phyloP scores from a whole-genome alignment of 1,140 invertebrate genomes.

The Homalodisca vitripennis region DNA sequence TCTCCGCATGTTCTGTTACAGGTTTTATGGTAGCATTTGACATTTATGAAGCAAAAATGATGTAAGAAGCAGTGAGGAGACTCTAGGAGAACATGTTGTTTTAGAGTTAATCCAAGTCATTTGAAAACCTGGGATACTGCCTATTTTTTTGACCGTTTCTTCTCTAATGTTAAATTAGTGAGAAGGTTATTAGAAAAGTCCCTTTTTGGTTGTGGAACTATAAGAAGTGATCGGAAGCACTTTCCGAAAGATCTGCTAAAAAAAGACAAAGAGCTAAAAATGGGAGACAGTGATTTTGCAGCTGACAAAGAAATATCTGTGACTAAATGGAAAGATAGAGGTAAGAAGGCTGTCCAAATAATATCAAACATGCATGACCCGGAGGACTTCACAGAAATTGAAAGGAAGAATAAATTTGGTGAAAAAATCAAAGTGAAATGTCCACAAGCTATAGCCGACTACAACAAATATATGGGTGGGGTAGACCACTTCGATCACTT shows the following conservation, averaged over 20 bases:
- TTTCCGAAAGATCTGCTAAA: neutral
- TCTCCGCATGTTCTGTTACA: conserved; percentile 29
- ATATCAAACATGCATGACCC: conserved; percentile 22
- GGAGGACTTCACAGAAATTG: conserved; percentile 20
- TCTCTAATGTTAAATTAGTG: neutral
- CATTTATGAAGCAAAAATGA: conserved; percentile 40
- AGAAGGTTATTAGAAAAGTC: neutral
- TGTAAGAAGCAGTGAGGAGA: neutral
- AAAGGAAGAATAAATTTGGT: conserved; percentile 30
- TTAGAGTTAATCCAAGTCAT: neutral
- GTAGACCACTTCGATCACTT: conserved; percentile 37
- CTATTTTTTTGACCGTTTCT: neutral
- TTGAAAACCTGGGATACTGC: neutral
- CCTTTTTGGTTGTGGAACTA: neutral
- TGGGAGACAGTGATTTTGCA: neutral
- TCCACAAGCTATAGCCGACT: conserved; percentile 29
- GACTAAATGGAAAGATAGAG: conserved; percentile 28
- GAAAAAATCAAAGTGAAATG: conserved; percentile 30
- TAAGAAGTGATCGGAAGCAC: neutral
- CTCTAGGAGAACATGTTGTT: neutral
- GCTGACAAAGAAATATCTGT: conserved; percentile 28
- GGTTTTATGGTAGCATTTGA: conserved; percentile 43
- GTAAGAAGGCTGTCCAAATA: conserved; percentile 11
- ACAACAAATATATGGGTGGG: conserved; percentile 37
- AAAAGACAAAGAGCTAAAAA: neutral